Conservation (phyloP, 2,888 invertebrate species). For the Troilus luridus region DNA sequence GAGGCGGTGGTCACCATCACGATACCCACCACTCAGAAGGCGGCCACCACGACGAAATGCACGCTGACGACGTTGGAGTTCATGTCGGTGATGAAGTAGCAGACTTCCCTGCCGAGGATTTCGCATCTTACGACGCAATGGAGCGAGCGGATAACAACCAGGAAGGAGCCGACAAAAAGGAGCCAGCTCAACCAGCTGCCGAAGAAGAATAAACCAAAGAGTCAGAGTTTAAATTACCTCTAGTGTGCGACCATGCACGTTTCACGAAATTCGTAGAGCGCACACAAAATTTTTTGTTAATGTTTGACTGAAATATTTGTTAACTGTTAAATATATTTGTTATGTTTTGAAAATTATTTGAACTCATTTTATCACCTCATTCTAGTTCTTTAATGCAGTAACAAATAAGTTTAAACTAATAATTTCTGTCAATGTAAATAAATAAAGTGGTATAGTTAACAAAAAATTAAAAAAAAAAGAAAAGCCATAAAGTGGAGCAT, state of each 20-base stretch:
- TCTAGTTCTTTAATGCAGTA: background rate
- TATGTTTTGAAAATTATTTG: slow-evolving; percentile 26
- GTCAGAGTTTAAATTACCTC: slow-evolving; percentile 42
- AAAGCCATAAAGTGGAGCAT: background rate
- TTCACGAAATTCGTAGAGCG: slow-evolving; percentile 27
- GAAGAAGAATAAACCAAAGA: slow-evolving; percentile 47
- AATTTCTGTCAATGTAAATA: background rate
- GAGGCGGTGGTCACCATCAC: slow-evolving; percentile 63
- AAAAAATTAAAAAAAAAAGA: background rate
- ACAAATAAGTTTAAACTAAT: background rate
- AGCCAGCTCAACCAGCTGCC: slow-evolving; percentile 25
- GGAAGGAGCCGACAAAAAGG: slow-evolving; percentile 11
- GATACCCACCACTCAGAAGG: slow-evolving; percentile 68
- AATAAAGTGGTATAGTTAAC: background rate
- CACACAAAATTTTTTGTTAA: slow-evolving; percentile 39
- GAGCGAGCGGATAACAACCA: slow-evolving; percentile 46
- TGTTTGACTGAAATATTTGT: slow-evolving; percentile 34
- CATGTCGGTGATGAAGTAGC: slow-evolving; percentile 69
- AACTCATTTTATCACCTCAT: background rate
- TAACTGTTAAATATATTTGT: slow-evolving; percentile 38
- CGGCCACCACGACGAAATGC: slow-evolving; percentile 68
- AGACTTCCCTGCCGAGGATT: slow-evolving; percentile 68
- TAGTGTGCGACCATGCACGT: slow-evolving; percentile 33
- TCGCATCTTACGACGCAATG: slow-evolving; percentile 49
- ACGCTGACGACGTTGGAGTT: slow-evolving; percentile 65